phyloP scores from a whole-genome alignment of 2,888 invertebrate genomes.

The Zelleria hepariella region DNA sequence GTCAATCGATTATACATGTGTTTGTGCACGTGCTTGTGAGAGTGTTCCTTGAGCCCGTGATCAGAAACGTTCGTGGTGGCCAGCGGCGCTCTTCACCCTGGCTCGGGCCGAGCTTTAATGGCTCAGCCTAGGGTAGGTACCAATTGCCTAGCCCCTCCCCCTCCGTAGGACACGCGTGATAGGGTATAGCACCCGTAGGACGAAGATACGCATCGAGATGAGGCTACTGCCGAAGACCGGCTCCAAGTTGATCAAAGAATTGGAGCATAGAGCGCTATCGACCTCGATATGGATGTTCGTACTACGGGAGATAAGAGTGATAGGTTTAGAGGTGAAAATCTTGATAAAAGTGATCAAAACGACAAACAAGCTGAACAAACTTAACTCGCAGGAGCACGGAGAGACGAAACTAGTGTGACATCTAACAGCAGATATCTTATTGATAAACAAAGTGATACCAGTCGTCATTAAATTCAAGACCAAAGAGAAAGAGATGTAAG shows the following conservation, averaged over 20 bases:
- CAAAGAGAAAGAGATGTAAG: not conserved
- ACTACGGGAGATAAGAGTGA: conserved; percentile 15
- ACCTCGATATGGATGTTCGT: not conserved
- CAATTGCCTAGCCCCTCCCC: conserved; percentile 13
- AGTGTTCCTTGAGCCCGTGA: conserved; percentile 66
- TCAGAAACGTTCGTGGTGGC: conserved; percentile 69
- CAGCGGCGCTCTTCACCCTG: conserved; percentile 71
- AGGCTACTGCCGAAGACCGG: too few species aligned
- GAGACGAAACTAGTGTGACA: not conserved
- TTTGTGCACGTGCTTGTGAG: conserved; percentile 68
- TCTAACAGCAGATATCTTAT: not conserved
- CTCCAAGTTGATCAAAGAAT: not conserved
- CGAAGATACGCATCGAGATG: not conserved
- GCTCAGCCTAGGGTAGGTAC: conserved; percentile 91
- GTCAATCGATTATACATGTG: conserved; percentile 58
- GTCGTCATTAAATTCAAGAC: not conserved
- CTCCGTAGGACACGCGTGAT: conserved; percentile 11
- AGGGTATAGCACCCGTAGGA: not conserved
- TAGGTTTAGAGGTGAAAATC: conserved; percentile 17
- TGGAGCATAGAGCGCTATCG: not conserved
- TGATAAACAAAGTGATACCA: not conserved
- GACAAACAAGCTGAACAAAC: conserved; percentile 7
- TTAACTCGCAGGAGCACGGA: too few species aligned
- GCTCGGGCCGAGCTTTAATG: conserved; percentile 86
- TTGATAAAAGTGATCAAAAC: conserved; percentile 24